A percentile compares a stretch with the other conserved stretches of the same genome.
These are phyloP conservation scores for Agrypnia vestita DNA, from an alignment of 1,140 invertebrate species.

Conservation along the genomic window DNA sequence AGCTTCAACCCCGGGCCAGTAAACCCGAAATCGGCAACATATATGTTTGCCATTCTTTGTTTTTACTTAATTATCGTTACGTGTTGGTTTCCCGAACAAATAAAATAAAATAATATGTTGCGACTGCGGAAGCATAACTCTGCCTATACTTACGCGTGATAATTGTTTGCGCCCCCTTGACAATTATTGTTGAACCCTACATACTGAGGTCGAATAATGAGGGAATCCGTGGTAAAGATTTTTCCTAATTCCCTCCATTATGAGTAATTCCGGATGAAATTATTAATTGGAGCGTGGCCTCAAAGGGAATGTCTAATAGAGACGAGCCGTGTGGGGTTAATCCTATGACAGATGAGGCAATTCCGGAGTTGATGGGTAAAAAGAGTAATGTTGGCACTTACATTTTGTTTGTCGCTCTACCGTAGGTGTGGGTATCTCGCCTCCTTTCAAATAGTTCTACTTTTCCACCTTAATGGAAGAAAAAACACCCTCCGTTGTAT, in stretches of 20 bases:
- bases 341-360: constrained; percentile 53
- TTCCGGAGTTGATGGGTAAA: constrained; percentile 30
- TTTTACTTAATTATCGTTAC: no score
- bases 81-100: no score
- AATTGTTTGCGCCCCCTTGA: no score
- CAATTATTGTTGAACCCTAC: no score
- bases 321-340: constrained; percentile 44
- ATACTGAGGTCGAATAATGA: no score
- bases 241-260: background rate
- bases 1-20: no score
- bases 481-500: constrained; percentile 16
- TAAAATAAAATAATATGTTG: no score
- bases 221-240: constrained; percentile 13
- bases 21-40: no score
- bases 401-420: constrained; percentile 56
- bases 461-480: constrained; percentile 40
- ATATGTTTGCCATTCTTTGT: no score
- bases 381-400: constrained; percentile 57
- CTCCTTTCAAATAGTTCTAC: constrained; percentile 53
- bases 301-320: constrained; percentile 10
- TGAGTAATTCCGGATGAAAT: constrained; percentile 15
- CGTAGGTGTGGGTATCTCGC: constrained; percentile 4
- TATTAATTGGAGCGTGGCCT: constrained; percentile 34
- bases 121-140: no score
- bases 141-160: no score